These are phyloP conservation scores for Crocallis elinguaria DNA, from an alignment of 2,888 invertebrate species.

Conservation along the genomic window DNA sequence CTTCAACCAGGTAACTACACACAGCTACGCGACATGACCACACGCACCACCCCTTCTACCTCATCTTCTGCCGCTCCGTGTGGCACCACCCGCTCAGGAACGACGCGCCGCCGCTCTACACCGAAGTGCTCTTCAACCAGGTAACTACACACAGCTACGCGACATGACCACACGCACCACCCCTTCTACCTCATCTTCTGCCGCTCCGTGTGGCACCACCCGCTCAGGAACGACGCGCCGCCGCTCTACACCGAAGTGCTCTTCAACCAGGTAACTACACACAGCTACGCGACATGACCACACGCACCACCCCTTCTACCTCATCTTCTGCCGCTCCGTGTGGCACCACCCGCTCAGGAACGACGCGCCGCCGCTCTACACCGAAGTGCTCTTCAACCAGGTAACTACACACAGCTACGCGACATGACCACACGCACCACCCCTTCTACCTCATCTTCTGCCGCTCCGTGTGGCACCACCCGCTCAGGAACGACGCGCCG, in stretches of 20 bases:
- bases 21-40: too few species aligned
- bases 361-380: constrained; percentile 96
- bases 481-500: constrained; percentile 93
- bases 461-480: constrained; percentile 95
- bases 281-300: too few species aligned
- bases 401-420: constrained; percentile 42
- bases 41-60: constrained; percentile 97
- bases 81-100: constrained; percentile 97
- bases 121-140: constrained; percentile 88
- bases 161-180: constrained; percentile 87
- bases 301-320: constrained; percentile 97
- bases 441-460: constrained; percentile 92
- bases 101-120: constrained; percentile 96
- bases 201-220: constrained; percentile 95
- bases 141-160: constrained; percentile 42
- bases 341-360: constrained; percentile 97
- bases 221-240: constrained; percentile 96
- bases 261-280: constrained; percentile 77
- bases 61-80: constrained; percentile 89
- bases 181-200: constrained; percentile 92
- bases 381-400: constrained; percentile 88
- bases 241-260: constrained; percentile 94
- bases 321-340: constrained; percentile 89
- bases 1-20: constrained; percentile 77
- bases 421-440: constrained; percentile 86